These are phyloP conservation scores for Osmerus eperlanus DNA, from an alignment of 2,113 vertebrate genomes.

Conservation along the genomic window DNA sequence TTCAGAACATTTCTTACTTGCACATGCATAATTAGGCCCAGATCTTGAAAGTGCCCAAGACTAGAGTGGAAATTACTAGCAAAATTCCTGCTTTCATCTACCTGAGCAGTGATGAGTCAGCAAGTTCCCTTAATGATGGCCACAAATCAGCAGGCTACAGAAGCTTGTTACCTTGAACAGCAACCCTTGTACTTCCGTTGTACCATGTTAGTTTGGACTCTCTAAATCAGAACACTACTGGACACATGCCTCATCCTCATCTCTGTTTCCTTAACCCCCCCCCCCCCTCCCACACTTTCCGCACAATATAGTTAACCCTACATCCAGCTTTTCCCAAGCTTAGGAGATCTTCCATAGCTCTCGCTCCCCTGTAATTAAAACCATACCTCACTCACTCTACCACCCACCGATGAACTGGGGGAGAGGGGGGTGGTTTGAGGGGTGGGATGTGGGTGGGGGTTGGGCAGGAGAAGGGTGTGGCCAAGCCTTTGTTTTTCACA, in stretches of 20 bases:
- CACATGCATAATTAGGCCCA: not conserved
- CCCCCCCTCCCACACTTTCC: slow-evolving; percentile 12
- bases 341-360: not conserved
- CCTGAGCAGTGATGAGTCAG: slow-evolving; percentile 40
- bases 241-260: slow-evolving; percentile 35
- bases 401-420: slow-evolving; percentile 59
- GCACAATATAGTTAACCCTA: no score
- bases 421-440: slow-evolving; percentile 27
- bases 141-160: slow-evolving; percentile 46
- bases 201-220: slow-evolving; percentile 36
- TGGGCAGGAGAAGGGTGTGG: slow-evolving; percentile 47
- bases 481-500: slow-evolving; percentile 60
- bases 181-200: not conserved
- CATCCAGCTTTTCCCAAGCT: no score
- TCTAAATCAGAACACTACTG: no score
- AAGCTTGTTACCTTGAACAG: slow-evolving; percentile 28
- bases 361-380: slow-evolving; percentile 64
- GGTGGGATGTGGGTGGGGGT: slow-evolving; percentile 32
- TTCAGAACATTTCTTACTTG: not conserved
- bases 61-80: not conserved
- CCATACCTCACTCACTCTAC: slow-evolving; percentile 63
- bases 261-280: slow-evolving; percentile 16
- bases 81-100: not conserved
- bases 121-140: slow-evolving; percentile 35
- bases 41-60: not conserved